Evolutionary conservation across 2,888 invertebrate genomes (phyloP).

Genomic region (Dione juno): DNA sequence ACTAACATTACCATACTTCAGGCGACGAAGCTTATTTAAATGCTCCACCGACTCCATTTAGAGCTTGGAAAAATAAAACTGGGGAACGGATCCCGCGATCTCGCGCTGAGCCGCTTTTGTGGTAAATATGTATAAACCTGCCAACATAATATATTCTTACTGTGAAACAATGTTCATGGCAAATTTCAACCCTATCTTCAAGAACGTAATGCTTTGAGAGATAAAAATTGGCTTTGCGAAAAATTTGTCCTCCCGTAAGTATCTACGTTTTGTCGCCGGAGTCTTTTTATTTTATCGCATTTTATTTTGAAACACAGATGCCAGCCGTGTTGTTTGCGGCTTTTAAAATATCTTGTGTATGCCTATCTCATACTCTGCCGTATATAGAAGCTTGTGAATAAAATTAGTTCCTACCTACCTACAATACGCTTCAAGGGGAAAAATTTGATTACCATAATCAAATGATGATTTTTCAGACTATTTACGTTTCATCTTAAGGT

Average conservation of each 20-base stretch:
- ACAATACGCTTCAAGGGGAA: slow-evolving; percentile 8
- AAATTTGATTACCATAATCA: slow-evolving; percentile 2
- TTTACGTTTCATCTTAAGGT: slow-evolving; percentile 31
- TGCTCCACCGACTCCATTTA: slow-evolving; percentile 84
- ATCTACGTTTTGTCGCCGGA: slow-evolving; percentile 78
- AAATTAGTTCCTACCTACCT: slow-evolving; percentile 2
- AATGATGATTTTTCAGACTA: slow-evolving; percentile 16
- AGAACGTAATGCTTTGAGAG: slow-evolving; percentile 16
- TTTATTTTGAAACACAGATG: slow-evolving; percentile 81
- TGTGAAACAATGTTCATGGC: slow-evolving; percentile 12
- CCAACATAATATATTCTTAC: slow-evolving; percentile 45
- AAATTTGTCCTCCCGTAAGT: slow-evolving; percentile 68
- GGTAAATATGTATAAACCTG: slow-evolving; percentile 82
- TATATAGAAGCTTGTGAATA: slow-evolving; percentile 37
- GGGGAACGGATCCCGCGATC: slow-evolving; percentile 80
- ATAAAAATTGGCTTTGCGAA: slow-evolving; percentile 30
- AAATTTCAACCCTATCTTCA: slow-evolving; percentile 39
- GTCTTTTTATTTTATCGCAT: slow-evolving; percentile 81
- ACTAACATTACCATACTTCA: slow-evolving; percentile 83
- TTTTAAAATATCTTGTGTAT: slow-evolving; percentile 56
- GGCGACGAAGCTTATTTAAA: slow-evolving; percentile 82
- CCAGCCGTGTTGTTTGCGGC: slow-evolving; percentile 74
- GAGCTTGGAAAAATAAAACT: slow-evolving; percentile 83
- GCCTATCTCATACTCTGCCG: slow-evolving; percentile 45
- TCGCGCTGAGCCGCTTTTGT: slow-evolving; percentile 82